A percentile compares a stretch with the other conserved stretches of the same genome.
These are phyloP conservation scores for Gasteruption jaculator DNA, from an alignment of 2,888 invertebrate genomes.

Conservation along the genomic window DNA sequence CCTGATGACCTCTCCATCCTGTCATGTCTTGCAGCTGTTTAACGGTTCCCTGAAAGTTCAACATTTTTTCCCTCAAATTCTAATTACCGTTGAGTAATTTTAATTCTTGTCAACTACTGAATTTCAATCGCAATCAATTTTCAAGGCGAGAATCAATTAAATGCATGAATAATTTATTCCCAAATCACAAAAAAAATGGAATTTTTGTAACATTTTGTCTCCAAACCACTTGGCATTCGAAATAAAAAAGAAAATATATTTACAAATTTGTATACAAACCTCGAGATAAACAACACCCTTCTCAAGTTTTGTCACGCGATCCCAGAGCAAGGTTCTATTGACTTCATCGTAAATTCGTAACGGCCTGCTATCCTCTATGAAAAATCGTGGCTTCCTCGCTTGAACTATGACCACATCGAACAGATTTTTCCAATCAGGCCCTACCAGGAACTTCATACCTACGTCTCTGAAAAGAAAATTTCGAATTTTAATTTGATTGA, in stretches of 20 bases:
- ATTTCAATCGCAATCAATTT: too few species aligned
- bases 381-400: constrained; percentile 94
- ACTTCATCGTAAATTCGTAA: constrained; percentile 82
- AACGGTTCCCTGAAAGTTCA: constrained; percentile 74
- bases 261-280: too few species aligned
- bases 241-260: constrained; percentile 1
- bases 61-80: neutral
- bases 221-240: too few species aligned
- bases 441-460: constrained; percentile 87
- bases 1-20: constrained; percentile 88
- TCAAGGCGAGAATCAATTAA: too few species aligned
- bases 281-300: constrained; percentile 91
- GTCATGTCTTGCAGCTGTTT: constrained; percentile 87
- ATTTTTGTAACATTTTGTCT: too few species aligned
- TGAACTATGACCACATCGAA: constrained; percentile 94
- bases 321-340: constrained; percentile 84
- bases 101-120: too few species aligned
- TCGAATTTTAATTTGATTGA: constrained; percentile 15
- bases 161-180: neutral
- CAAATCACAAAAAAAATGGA: neutral
- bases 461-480: constrained; percentile 75
- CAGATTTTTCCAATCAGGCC: constrained; percentile 80
- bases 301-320: constrained; percentile 79
- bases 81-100: too few species aligned
- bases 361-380: constrained; percentile 86